Conservation (phyloP, 2,888 invertebrate genomes). For the Campaea margaritaria region DNA sequence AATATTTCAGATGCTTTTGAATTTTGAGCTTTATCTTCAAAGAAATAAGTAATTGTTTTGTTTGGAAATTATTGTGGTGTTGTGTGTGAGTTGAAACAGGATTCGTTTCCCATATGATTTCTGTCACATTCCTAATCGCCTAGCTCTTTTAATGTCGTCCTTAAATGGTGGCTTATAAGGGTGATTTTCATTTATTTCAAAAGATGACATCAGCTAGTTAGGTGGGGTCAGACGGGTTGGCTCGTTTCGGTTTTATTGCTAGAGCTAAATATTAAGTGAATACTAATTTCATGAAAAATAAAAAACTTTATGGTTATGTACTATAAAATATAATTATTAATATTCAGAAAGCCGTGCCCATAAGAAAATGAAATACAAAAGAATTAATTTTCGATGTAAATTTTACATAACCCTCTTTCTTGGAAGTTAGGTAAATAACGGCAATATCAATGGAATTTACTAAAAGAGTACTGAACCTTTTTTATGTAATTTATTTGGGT, state of each 20-base stretch:
- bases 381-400: too few relatives aligned
- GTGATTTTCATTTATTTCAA: neutral
- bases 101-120: slow-evolving; percentile 36
- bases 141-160: slow-evolving; percentile 1
- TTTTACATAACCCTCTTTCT: too few relatives aligned
- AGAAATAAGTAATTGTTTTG: slow-evolving; percentile 45
- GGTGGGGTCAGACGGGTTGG: slow-evolving; percentile 60
- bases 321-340: too few relatives aligned
- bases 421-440: too few relatives aligned
- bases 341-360: too few relatives aligned
- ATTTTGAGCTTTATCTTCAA: slow-evolving; percentile 29
- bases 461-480: too few relatives aligned
- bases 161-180: neutral
- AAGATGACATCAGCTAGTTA: slow-evolving; percentile 56
- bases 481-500: too few relatives aligned
- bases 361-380: too few relatives aligned
- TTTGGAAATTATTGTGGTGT: slow-evolving; percentile 16
- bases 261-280: slow-evolving; percentile 42
- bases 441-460: too few relatives aligned
- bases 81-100: slow-evolving; percentile 37
- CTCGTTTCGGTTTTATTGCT: slow-evolving; percentile 52
- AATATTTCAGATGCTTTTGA: slow-evolving; percentile 31
- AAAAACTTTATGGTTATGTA: too few relatives aligned
- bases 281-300: slow-evolving; percentile 30
- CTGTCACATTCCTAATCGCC: slow-evolving; percentile 22